Evolutionary conservation across 2,888 invertebrate genomes (phyloP), one percentile per base, ranked within the genome.

Genomic region (Sesia bembeciformis): DNA sequence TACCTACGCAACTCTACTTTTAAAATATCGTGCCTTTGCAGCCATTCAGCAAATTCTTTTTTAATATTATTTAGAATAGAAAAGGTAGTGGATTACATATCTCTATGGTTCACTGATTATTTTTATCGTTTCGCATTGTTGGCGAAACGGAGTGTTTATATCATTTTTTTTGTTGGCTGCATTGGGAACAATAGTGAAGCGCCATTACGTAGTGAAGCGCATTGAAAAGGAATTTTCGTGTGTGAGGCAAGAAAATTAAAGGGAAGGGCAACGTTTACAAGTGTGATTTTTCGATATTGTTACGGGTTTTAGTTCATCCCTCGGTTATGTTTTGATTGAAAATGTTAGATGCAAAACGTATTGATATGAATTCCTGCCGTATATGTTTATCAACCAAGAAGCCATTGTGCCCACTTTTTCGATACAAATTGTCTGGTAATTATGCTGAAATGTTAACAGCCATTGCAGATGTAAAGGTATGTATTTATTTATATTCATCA

Each of bases 391-490:
- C 83, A 39, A 82, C 64, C 59, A 86, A 84, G 64, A 88, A 82
- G 63, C 79, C 84, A 61, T 60, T 89, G 63, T 84, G 85, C 64
- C 87, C 88, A 49, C 69, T 89, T 57, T 88, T 89, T 70, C 82
- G 79, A 72, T 88, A 88, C 59, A 85, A 87, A 65, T 68, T 85
- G 58, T 84, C 87, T 60, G 89, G 89, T 60, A 89, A 88, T 78
- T 89, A 89, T 73, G 89, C 89, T 53, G 89, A 89, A 81, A 89
- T 89, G 89, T 76, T 89, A 56, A 89, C 89, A 63, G 81, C 88
- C 53, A 84, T 89, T 61, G 89, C 89, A 40, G 84, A 88, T 67
- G 86, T 89, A 52, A 89, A 89, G 81, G 89, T 87, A 67, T 50
- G 7, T 4, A 4, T 49, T 49, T 23, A 6, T 50, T 38, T 6